Evolutionary conservation across 1,140 invertebrate species (phyloP).

Genomic region (Drosophila nikananu): DNA sequence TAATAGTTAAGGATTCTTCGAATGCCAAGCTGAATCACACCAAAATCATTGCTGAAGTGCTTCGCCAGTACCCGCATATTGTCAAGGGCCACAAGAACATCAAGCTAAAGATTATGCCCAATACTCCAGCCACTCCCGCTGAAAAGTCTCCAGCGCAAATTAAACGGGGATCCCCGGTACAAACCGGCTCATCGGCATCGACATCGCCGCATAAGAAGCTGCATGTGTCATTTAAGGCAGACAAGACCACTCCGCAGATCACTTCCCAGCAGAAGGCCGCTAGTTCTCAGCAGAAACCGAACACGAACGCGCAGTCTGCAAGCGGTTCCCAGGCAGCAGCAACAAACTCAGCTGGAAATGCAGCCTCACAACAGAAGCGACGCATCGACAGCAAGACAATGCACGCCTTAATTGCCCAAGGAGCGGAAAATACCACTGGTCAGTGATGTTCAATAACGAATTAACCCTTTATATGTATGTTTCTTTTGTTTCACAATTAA

Average conservation of each 20-base stretch:
- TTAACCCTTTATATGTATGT: background rate
- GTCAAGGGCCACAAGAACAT: constrained; percentile 95
- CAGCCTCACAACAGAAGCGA: constrained; percentile 70
- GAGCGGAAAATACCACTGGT: constrained; percentile 86
- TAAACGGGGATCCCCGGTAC: constrained; percentile 46
- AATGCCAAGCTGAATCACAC: constrained; percentile 90
- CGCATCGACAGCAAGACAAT: constrained; percentile 85
- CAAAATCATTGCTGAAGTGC: constrained; percentile 93
- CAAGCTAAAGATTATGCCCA: constrained; percentile 92
- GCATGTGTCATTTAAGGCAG: constrained; percentile 68
- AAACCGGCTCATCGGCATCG: constrained; percentile 26
- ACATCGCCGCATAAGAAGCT: constrained; percentile 70
- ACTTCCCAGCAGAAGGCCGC: constrained; percentile 60
- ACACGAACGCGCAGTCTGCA: constrained; percentile 11
- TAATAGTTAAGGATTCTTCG: constrained; percentile 85
- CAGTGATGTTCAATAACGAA: background rate
- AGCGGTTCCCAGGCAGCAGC: constrained; percentile 21
- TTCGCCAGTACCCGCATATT: constrained; percentile 95
- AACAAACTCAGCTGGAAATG: constrained; percentile 76
- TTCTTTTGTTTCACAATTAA: background rate
- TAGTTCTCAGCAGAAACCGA: constrained; percentile 38
- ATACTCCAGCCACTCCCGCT: constrained; percentile 58
- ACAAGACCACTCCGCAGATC: constrained; percentile 60
- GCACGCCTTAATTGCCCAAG: constrained; percentile 85
- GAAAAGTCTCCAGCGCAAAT: constrained; percentile 27